These are phyloP conservation scores for Palloptera scutellata DNA, from an alignment of 2,888 invertebrate genomes.

Conservation along the genomic window DNA sequence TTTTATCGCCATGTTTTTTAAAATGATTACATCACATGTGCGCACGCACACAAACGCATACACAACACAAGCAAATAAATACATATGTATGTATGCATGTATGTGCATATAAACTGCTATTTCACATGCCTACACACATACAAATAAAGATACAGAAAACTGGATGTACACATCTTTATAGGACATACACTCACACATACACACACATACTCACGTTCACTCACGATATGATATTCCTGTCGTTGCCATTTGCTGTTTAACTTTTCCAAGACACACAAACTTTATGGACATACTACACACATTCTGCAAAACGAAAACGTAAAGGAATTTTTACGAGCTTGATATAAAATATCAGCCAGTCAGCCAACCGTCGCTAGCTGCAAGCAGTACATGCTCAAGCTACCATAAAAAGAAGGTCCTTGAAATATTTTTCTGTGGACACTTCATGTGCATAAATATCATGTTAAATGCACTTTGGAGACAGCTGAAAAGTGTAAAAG, in stretches of 20 bases:
- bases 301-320: neutral
- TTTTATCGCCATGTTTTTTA: neutral
- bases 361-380: neutral
- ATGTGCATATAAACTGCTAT: no score
- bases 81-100: neutral
- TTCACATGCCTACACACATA: no score
- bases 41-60: neutral
- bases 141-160: no score
- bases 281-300: neutral
- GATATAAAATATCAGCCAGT: neutral
- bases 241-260: conserved; percentile 2
- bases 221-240: neutral
- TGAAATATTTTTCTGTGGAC: neutral
- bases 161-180: no score
- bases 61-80: neutral
- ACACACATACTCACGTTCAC: no score
- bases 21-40: neutral
- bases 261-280: neutral
- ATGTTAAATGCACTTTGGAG: conserved; percentile 1
- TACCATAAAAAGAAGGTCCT: neutral
- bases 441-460: neutral
- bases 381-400: neutral
- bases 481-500: conserved; percentile 4
- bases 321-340: neutral
- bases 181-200: no score